These are phyloP conservation scores for Bombus sylvicola DNA, from an alignment of 1,140 invertebrate genomes.

Conservation along the genomic window DNA sequence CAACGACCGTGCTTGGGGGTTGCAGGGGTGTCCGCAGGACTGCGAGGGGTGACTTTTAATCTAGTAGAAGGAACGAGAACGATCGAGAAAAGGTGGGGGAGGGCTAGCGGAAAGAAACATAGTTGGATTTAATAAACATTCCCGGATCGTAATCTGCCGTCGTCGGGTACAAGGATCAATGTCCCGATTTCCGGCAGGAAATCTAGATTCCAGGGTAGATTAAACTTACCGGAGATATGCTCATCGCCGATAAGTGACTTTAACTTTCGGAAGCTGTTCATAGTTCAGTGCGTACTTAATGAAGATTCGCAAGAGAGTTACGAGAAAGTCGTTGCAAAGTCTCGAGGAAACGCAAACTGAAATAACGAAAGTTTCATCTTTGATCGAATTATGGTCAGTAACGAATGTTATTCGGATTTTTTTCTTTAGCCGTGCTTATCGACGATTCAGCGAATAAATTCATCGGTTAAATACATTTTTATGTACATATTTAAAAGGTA, in stretches of 20 bases:
- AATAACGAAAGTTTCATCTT: conserved; percentile 60
- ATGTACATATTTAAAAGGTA: too few relatives aligned
- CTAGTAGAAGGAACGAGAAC: conserved; percentile 33
- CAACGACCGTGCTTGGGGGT: neutral
- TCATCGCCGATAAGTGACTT: conserved; percentile 68
- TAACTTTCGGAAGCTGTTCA: conserved; percentile 68
- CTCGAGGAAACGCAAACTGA: conserved; percentile 40
- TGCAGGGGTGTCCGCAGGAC: neutral
- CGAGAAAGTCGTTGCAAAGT: conserved; percentile 58
- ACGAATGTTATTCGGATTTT: conserved; percentile 23
- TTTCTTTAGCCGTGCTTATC: neutral
- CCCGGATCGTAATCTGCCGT: conserved; percentile 65
- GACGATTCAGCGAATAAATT: too few relatives aligned
- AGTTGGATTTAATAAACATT: conserved; percentile 69
- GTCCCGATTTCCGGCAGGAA: conserved; percentile 58
- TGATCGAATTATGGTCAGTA: conserved; percentile 35
- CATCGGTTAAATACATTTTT: neutral
- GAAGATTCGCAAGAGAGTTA: conserved; percentile 63
- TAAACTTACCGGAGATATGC: conserved; percentile 67
- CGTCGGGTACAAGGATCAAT: conserved; percentile 54
- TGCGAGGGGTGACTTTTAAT: conserved; percentile 28
- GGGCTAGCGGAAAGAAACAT: conserved; percentile 57
- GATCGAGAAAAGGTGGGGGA: neutral
- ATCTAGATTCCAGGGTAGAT: conserved; percentile 67
- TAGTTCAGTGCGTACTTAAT: conserved; percentile 68